Conservation (phyloP, 2,888 invertebrate species). For the Thecocarcelia acutangulata region DNA sequence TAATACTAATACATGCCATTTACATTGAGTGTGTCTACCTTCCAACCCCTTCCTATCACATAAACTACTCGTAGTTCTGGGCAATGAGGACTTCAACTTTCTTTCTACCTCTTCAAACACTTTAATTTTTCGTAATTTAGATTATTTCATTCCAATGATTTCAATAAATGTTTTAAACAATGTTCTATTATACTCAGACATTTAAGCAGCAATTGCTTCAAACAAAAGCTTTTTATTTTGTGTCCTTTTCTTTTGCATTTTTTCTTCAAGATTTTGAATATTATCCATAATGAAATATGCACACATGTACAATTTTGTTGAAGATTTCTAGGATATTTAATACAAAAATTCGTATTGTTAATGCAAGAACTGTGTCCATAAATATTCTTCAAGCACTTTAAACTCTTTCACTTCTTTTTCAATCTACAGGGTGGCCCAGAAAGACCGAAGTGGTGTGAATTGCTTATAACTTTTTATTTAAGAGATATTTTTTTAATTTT, state of each 20-base stretch:
- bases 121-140: conserved; percentile 49
- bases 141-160: conserved; percentile 59
- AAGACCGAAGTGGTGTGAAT: too few relatives aligned
- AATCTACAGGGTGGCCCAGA: too few relatives aligned
- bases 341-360: too few relatives aligned
- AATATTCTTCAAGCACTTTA: too few relatives aligned
- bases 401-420: too few relatives aligned
- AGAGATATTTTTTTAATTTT: too few relatives aligned
- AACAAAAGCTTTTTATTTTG: conserved; percentile 3
- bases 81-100: conserved; percentile 23
- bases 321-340: too few relatives aligned
- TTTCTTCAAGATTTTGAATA: background rate
- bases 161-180: conserved; percentile 35
- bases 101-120: conserved; percentile 24
- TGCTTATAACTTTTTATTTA: too few relatives aligned
- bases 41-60: conserved; percentile 5
- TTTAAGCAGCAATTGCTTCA: background rate
- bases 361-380: too few relatives aligned
- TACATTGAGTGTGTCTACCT: background rate
- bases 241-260: background rate
- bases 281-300: too few relatives aligned
- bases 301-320: too few relatives aligned
- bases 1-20: conserved; percentile 23
- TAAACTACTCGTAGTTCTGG: background rate
- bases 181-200: conserved; percentile 21